Evolutionary conservation across 2,888 invertebrate genomes (phyloP).

Genomic region (Drosophila vallismaia): DNA sequence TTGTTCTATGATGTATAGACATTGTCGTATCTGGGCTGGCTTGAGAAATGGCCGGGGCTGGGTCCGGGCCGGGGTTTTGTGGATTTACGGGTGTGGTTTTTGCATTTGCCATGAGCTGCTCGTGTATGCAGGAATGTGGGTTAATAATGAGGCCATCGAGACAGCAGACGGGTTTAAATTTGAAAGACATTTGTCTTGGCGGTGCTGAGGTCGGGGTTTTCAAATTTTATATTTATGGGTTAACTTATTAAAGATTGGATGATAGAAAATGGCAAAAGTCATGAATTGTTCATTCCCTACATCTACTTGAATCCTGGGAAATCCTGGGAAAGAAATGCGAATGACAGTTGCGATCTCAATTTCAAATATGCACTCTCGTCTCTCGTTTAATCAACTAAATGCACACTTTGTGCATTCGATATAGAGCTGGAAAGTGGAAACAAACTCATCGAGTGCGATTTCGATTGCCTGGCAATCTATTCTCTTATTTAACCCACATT

Average conservation of each 20-base stretch:
- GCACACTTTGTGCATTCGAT: conserved; percentile 12
- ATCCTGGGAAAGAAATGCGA: not conserved
- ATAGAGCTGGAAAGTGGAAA: conserved; percentile 5
- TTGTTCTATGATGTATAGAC: conserved; percentile 61
- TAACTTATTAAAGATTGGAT: conserved; percentile 10
- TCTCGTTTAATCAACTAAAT: conserved; percentile 28
- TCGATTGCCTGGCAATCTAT: conserved; percentile 35
- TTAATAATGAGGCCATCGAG: conserved; percentile 68
- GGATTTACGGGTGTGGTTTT: conserved; percentile 38
- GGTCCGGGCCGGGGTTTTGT: conserved; percentile 5
- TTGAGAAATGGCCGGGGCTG: conserved; percentile 26
- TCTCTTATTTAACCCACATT: conserved; percentile 38
- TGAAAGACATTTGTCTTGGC: conserved; percentile 59
- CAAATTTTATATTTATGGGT: conserved; percentile 24
- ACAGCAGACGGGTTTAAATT: conserved; percentile 66
- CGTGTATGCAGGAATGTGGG: conserved; percentile 19
- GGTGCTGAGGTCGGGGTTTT: not conserved
- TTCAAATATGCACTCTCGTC: not conserved
- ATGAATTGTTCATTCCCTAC: not conserved
- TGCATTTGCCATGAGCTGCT: conserved; percentile 34
- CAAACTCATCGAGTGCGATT: conserved; percentile 25
- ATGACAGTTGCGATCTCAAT: not conserved
- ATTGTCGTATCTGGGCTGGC: conserved; percentile 57
- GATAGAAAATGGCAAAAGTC: not conserved
- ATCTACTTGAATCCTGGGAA: too few relatives aligned